Base-by-base conservation (phyloP, 37 sponge, comb jelly and placozoan species). In the Halisarca cf. caerulea region DNA sequence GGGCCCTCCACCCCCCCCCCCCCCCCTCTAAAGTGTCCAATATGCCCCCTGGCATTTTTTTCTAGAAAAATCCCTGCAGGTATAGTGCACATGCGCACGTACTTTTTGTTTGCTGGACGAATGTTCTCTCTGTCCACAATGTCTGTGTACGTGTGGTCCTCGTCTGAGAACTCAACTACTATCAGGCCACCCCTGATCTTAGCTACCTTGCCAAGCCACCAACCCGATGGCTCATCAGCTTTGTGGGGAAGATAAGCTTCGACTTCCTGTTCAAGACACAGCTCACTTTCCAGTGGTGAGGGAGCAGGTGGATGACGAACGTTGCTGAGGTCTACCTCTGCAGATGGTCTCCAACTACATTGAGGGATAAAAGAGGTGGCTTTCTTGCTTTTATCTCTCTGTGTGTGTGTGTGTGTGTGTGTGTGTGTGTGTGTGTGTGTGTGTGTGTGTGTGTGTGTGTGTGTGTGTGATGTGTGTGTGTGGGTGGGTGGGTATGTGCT, bases 111-210 rank as follows among this genome's bases (percentile, higher is more conserved):
- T 27, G 93, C 89, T 3, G 73, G 35, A 25, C 93, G 59, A 4
- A 92, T 58, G 27, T 85, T 86, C 41, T 89, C 83, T 27, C 80
- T 83, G 33, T 92, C 93, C 54, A 92, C 87, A 20, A 92, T 89
- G 58, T 92, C 93, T 21, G 84, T 33, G 84, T 45, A 83, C 18
- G 71, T 11, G 41, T 69, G 72, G 35, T 34, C 72, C 35, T 66
- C 59, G 45, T 68, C 68, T 21, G 47, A 37, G 35, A 83, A 83
- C 55, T 83, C 83, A 8, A 83, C 83, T 15, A 83, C 83, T 24
- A 66, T 45, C 57, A 95, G 87, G 72, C 91, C 95, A 78, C 95
- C 95, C 30, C 89, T 95, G 41, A 85, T 79, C 80, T 95, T 95
- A 47, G 88, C 44, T 4, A 95, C 74, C 33, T 55, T 87, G 14